Percentiles rank a stretch among this genome's conserved stretches.
Evolutionary conservation across 2,797 vertebrate species (phyloP).

Genomic region (Poeciliopsis paucimaculata): DNA sequence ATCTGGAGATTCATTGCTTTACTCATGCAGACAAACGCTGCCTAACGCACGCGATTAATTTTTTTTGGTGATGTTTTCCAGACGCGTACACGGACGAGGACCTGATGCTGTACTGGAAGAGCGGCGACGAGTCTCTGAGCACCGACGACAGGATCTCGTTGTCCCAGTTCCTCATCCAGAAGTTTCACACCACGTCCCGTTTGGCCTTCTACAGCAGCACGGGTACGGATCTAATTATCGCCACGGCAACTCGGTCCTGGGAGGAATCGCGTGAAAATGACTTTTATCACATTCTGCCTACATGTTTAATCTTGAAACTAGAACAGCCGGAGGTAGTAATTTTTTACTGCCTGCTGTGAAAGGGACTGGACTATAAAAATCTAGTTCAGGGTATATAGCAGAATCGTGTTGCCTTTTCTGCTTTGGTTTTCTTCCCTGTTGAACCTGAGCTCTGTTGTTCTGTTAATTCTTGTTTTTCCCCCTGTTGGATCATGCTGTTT

Average conservation of each 20-base stretch:
- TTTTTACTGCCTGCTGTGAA: background rate
- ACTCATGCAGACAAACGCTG: background rate
- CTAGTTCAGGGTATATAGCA: background rate
- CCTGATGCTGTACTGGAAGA: conserved; percentile 98
- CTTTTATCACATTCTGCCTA: conserved; percentile 2
- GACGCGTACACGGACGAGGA: conserved; percentile 98
- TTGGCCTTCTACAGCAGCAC: conserved; percentile 99
- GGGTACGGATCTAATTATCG: conserved; percentile 74
- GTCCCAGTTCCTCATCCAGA: conserved; percentile 97
- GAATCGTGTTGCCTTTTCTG: background rate
- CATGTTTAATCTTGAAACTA: conserved; percentile 9
- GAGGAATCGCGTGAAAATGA: conserved; percentile 1
- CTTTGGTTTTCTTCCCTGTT: background rate
- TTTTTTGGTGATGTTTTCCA: conserved; percentile 54
- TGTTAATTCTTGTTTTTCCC: background rate
- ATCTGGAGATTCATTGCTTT: background rate
- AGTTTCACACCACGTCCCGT: conserved; percentile 95
- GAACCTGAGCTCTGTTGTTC: background rate
- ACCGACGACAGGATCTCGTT: conserved; percentile 94
- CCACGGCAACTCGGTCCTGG: background rate
- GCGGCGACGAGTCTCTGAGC: conserved; percentile 93
- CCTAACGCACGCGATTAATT: too few relatives aligned
- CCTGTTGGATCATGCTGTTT: background rate
- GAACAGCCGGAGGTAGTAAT: background rate
- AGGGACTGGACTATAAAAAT: background rate